These are phyloP conservation scores for Apostichopus leukothele DNA, from an alignment of 53 echinoderm and acorn worm genomes.

Conservation along the genomic window DNA sequence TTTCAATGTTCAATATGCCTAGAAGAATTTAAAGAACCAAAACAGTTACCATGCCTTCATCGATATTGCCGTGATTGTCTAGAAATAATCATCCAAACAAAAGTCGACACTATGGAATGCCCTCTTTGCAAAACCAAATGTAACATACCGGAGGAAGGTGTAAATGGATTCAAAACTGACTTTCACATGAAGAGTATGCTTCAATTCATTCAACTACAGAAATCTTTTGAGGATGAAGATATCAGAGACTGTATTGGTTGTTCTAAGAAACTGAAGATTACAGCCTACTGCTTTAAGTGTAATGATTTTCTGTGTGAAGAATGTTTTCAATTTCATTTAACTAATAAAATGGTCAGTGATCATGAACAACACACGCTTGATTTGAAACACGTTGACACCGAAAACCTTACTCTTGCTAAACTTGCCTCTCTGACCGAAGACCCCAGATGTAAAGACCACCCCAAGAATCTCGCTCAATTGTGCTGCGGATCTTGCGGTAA, in stretches of 20 bases:
- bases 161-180: neutral
- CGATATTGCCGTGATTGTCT: neutral
- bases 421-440: slow-evolving; percentile 5
- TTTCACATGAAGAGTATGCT: neutral
- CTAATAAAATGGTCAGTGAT: neutral
- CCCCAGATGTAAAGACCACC: neutral
- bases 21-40: slow-evolving; percentile 4
- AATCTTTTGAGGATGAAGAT: neutral
- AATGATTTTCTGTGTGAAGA: slow-evolving; percentile 1
- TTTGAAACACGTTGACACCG: neutral
- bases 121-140: slow-evolving; percentile 10
- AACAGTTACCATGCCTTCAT: slow-evolving; percentile 7
- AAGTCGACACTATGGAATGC: neutral
- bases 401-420: neutral
- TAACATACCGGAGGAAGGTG: neutral
- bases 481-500: neutral
- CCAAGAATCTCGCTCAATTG: neutral
- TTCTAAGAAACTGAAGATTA: neutral
- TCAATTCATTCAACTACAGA: neutral
- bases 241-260: slow-evolving; percentile 3
- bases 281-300: neutral
- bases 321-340: slow-evolving; percentile 10
- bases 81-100: neutral
- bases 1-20: slow-evolving; percentile 13
- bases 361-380: slow-evolving; percentile 6